A percentile compares a stretch with the other conserved stretches of the same genome.
phyloP scores from a whole-genome alignment of 2,113 vertebrate species.

The Anolis sagrei region DNA sequence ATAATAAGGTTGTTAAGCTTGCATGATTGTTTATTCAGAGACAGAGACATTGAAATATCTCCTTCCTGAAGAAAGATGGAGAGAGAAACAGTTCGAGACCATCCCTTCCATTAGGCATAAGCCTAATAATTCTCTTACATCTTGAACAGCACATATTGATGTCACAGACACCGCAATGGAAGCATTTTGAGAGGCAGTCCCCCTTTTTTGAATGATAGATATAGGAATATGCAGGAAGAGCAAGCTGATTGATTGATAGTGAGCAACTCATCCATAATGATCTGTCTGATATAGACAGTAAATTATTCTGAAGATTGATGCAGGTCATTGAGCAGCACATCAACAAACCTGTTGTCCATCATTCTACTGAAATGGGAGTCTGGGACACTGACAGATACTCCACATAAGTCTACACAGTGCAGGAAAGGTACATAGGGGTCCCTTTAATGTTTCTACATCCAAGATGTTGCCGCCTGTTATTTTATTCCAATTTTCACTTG shows the following conservation, averaged over 20 bases:
- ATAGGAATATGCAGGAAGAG: slow-evolving; percentile 73
- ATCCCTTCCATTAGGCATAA: slow-evolving; percentile 5
- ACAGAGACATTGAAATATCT: slow-evolving; percentile 8
- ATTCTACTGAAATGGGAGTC: slow-evolving; percentile 57
- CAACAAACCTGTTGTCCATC: slow-evolving; percentile 71
- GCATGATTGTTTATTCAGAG: not conserved
- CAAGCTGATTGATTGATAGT: slow-evolving; percentile 71
- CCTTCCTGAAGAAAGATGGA: slow-evolving; percentile 21
- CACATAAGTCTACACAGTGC: slow-evolving; percentile 30
- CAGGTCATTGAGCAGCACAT: slow-evolving; percentile 74
- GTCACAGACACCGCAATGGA: slow-evolving; percentile 51
- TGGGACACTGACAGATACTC: slow-evolving; percentile 50
- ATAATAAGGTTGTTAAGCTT: not conserved
- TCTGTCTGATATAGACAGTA: slow-evolving; percentile 73
- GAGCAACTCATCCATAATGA: slow-evolving; percentile 70
- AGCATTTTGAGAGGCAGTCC: slow-evolving; percentile 50
- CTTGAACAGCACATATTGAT: slow-evolving; percentile 37
- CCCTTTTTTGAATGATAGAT: slow-evolving; percentile 65
- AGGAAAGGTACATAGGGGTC: slow-evolving; percentile 39
- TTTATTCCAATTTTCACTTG: not conserved
- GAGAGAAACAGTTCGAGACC: slow-evolving; percentile 16
- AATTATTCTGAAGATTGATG: slow-evolving; percentile 76
- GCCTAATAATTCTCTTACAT: slow-evolving; percentile 58
- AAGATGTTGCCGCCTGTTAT: not conserved
- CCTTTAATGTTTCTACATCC: not conserved